phyloP scores from a whole-genome alignment of 2,888 invertebrate genomes.

The Oxystoma pomonae region DNA sequence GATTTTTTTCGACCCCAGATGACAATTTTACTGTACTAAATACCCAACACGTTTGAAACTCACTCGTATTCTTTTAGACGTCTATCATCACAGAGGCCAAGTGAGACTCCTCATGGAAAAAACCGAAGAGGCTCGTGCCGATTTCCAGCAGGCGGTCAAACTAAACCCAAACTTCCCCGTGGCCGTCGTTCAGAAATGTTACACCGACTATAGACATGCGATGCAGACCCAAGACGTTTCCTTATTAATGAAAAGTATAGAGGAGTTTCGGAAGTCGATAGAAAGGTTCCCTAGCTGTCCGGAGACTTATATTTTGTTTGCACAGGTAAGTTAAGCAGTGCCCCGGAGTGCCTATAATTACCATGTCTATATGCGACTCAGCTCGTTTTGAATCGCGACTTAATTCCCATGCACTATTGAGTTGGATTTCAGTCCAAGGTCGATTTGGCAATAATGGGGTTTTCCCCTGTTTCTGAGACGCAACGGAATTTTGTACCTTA shows the following conservation, averaged over 20 bases:
- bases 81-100: constrained; percentile 91
- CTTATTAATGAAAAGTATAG: constrained; percentile 61
- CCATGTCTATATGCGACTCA: too few relatives aligned
- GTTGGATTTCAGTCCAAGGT: too few relatives aligned
- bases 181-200: constrained; percentile 86
- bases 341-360: too few relatives aligned
- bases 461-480: too few relatives aligned
- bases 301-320: constrained; percentile 85
- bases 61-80: constrained; percentile 59
- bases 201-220: constrained; percentile 68
- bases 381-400: too few relatives aligned
- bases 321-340: too few relatives aligned
- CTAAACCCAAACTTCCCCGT: constrained; percentile 82
- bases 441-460: too few relatives aligned
- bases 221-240: constrained; percentile 46
- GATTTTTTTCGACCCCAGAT: too few relatives aligned
- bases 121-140: constrained; percentile 72
- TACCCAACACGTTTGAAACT: too few relatives aligned
- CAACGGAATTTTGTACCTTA: too few relatives aligned
- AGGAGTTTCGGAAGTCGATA: constrained; percentile 70
- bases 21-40: too few relatives aligned
- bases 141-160: constrained; percentile 79
- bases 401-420: too few relatives aligned
- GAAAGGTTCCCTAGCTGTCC: constrained; percentile 78
- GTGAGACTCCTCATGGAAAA: constrained; percentile 79